Evolutionary conservation across 2,113 vertebrate genomes (phyloP).

Genomic region (Cygnus atratus): DNA sequence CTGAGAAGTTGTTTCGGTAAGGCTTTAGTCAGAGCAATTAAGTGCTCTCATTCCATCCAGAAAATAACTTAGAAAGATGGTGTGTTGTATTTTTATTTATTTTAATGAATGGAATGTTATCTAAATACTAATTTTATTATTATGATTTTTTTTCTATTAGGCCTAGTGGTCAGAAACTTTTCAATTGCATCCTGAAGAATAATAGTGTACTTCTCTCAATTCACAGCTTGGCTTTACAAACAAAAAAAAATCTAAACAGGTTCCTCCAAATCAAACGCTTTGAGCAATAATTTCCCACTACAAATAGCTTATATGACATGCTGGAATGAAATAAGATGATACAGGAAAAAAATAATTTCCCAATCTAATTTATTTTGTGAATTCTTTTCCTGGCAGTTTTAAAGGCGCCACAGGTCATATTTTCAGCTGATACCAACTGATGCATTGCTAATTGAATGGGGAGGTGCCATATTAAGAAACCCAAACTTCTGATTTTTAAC

Average conservation of each 20-base stretch:
- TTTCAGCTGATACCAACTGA: not conserved
- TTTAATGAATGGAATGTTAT: not conserved
- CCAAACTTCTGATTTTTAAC: not conserved
- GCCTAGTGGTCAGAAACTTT: slow-evolving; percentile 2
- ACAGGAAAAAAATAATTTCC: not conserved
- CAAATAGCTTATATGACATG: not conserved
- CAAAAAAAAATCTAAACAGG: not conserved
- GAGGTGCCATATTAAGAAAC: not conserved
- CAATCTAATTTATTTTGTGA: not conserved
- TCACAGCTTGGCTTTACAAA: not conserved
- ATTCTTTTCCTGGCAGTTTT: not conserved
- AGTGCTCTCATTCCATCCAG: not conserved
- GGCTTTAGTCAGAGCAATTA: not conserved
- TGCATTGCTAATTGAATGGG: not conserved
- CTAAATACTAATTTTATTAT: not conserved
- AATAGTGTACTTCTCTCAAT: not conserved
- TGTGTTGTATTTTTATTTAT: not conserved
- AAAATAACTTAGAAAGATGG: not conserved
- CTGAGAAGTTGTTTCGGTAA: not conserved
- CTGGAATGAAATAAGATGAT: not conserved
- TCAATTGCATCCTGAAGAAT: not conserved
- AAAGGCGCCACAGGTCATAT: not conserved
- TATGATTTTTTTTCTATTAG: not conserved
- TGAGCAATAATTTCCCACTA: not conserved
- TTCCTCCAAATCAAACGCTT: not conserved